Percentiles rank a stretch among this genome's conserved stretches.
phyloP scores from a whole-genome alignment of 2,797 vertebrate genomes.

The Rhinogobio ventralis region DNA sequence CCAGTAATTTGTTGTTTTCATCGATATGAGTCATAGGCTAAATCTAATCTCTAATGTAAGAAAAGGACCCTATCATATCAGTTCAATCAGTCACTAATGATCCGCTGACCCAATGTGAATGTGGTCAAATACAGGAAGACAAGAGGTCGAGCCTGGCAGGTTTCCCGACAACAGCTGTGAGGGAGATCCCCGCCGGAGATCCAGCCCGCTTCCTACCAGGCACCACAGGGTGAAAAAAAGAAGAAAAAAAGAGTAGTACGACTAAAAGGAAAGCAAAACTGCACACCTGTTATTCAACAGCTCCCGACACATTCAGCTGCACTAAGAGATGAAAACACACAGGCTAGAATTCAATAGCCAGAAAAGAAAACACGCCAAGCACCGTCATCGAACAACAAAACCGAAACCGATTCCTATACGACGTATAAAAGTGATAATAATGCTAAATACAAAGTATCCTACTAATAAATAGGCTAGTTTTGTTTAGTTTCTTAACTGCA shows the following conservation, averaged over 20 bases:
- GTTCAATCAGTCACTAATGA: constrained; percentile 1
- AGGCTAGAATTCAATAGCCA: neutral
- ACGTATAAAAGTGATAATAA: neutral
- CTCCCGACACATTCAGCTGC: neutral
- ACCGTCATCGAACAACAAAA: neutral
- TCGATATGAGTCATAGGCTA: constrained; percentile 13
- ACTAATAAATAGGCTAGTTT: neutral
- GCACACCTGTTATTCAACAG: constrained; percentile 15
- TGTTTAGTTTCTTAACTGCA: neutral
- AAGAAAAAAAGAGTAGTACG: constrained; percentile 9
- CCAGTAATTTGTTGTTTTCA: constrained; percentile 2
- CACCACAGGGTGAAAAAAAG: constrained; percentile 15
- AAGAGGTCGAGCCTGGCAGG: constrained; percentile 14
- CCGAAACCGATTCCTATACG: constrained; percentile 15
- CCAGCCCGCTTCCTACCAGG: constrained; percentile 51
- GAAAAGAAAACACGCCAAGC: neutral
- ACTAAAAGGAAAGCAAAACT: constrained; percentile 37
- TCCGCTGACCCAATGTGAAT: constrained; percentile 15
- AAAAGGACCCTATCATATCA: neutral
- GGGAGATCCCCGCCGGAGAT: constrained; percentile 60
- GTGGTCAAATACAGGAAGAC: constrained; percentile 46
- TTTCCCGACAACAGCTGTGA: constrained; percentile 59
- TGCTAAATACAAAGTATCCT: neutral
- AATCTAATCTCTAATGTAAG: neutral
- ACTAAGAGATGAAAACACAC: neutral